phyloP scores from a whole-genome alignment of 1,140 invertebrate genomes.

The Dendrolimus kikuchii region DNA sequence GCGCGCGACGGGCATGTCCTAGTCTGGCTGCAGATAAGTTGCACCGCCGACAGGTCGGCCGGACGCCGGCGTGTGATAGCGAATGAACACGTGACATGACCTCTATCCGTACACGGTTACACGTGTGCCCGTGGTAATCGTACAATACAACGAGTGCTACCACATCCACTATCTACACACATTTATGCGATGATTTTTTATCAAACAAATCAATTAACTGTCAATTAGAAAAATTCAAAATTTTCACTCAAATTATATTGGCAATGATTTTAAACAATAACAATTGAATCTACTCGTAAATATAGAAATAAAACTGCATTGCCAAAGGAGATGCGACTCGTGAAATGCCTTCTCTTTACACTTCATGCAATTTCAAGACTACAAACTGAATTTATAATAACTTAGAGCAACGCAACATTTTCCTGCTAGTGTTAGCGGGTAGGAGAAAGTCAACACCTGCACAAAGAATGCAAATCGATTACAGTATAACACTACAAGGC shows the following conservation, averaged over 20 bases:
- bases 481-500: slow-evolving; percentile 66
- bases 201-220: slow-evolving; percentile 57
- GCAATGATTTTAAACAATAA: background rate
- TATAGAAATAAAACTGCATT: slow-evolving; percentile 30
- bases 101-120: background rate
- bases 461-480: slow-evolving; percentile 66
- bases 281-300: slow-evolving; percentile 9
- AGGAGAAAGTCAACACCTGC: slow-evolving; percentile 66
- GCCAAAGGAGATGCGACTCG: slow-evolving; percentile 35
- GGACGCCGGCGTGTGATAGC: slow-evolving; percentile 4
- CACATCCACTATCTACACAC: slow-evolving; percentile 61
- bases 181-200: slow-evolving; percentile 40
- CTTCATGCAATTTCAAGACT: slow-evolving; percentile 51
- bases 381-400: slow-evolving; percentile 41
- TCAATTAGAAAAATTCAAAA: slow-evolving; percentile 18
- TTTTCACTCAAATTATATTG: slow-evolving; percentile 11
- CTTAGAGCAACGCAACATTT: slow-evolving; percentile 67
- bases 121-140: slow-evolving; percentile 7
- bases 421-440: slow-evolving; percentile 68
- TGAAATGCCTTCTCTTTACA: slow-evolving; percentile 43
- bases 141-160: slow-evolving; percentile 32
- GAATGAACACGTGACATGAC: slow-evolving; percentile 6
- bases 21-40: slow-evolving; percentile 19
- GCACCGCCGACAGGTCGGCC: slow-evolving; percentile 4
- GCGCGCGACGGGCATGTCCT: background rate